Conservation (phyloP, 1,140 invertebrate species). For the Drosophila bifasciata region DNA sequence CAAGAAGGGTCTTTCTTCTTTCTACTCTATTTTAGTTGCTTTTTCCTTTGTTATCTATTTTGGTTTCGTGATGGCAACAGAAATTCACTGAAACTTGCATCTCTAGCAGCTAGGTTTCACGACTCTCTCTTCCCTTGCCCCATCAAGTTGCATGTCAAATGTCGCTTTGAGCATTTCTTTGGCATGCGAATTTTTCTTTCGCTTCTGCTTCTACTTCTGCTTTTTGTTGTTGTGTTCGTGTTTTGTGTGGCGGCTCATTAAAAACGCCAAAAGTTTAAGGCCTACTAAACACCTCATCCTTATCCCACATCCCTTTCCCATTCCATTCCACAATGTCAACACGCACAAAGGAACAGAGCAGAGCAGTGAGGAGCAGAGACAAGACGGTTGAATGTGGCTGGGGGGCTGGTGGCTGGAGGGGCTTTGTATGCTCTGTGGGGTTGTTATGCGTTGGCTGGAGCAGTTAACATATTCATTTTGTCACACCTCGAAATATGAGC, state of each 20-base stretch:
- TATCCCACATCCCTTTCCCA: too few relatives aligned
- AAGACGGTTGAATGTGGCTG: neutral
- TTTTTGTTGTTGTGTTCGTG: slow-evolving; percentile 8
- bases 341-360: slow-evolving; percentile 28
- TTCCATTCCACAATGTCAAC: neutral
- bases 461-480: slow-evolving; percentile 44
- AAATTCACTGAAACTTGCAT: neutral
- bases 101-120: neutral
- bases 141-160: slow-evolving; percentile 64
- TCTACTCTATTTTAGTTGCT: too few relatives aligned
- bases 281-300: slow-evolving; percentile 38
- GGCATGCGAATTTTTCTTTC: slow-evolving; percentile 11
- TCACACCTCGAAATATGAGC: slow-evolving; percentile 62
- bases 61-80: too few relatives aligned
- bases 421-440: slow-evolving; percentile 8
- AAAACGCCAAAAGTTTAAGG: slow-evolving; percentile 43
- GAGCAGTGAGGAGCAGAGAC: too few relatives aligned
- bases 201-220: slow-evolving; percentile 3
- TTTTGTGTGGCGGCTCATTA: slow-evolving; percentile 47
- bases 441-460: slow-evolving; percentile 41
- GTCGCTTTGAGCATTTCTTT: slow-evolving; percentile 53
- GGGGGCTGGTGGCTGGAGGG: neutral
- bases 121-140: neutral
- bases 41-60: neutral
- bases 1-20: too few relatives aligned